These are phyloP conservation scores for Myopa tessellatipennis DNA, from an alignment of 2,888 invertebrate genomes.

Conservation along the genomic window DNA sequence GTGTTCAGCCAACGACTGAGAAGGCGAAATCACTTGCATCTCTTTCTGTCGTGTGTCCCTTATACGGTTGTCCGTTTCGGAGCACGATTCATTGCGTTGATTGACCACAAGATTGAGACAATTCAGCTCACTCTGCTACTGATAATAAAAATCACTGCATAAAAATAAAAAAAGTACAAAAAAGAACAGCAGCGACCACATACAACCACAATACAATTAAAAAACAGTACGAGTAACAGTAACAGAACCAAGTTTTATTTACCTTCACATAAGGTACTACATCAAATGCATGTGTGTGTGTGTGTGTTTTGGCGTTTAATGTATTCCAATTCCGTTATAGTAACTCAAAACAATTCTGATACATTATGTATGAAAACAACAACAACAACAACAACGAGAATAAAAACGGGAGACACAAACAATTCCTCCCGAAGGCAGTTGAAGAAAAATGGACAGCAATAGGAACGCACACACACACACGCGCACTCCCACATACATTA, in stretches of 20 bases:
- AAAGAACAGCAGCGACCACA: neutral
- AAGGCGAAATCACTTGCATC: neutral
- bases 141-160: neutral
- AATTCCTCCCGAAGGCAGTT: slow-evolving; percentile 50
- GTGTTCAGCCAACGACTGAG: neutral
- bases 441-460: slow-evolving; percentile 53
- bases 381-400: neutral
- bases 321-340: slow-evolving; percentile 59
- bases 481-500: slow-evolving; percentile 2
- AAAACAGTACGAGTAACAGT: slow-evolving; percentile 4
- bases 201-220: neutral
- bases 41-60: neutral
- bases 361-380: slow-evolving; percentile 52
- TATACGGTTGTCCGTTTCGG: too few species aligned
- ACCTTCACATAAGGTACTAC: slow-evolving; percentile 26
- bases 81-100: too few species aligned
- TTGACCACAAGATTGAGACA: too few species aligned
- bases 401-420: slow-evolving; percentile 40
- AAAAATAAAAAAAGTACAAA: neutral
- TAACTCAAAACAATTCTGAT: slow-evolving; percentile 54
- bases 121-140: too few species aligned
- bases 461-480: slow-evolving; percentile 1
- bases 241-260: slow-evolving; percentile 18
- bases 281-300: slow-evolving; percentile 43
- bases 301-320: slow-evolving; percentile 48